Percentiles rank a stretch among this genome's conserved stretches.
phyloP scores from a whole-genome alignment of 2,113 vertebrate species.

The Falco punctatus region DNA sequence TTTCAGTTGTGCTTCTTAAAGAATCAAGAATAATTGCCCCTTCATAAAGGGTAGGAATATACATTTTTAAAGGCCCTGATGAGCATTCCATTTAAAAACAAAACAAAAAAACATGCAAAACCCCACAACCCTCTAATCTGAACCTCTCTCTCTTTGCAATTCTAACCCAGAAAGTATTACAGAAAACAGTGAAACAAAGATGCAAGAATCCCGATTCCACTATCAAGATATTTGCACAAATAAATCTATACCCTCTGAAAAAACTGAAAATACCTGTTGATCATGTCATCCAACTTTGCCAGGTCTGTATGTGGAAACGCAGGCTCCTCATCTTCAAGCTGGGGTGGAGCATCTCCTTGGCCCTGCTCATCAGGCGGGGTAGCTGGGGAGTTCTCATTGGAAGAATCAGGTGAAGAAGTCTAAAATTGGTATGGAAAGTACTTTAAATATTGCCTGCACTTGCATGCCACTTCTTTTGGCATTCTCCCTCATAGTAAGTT shows the following conservation, averaged over 20 bases:
- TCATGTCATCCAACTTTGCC: constrained; percentile 99
- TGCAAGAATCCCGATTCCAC: background rate
- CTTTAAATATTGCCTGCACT: background rate
- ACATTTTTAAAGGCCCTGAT: background rate
- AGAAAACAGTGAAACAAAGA: background rate
- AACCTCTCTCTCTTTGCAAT: background rate
- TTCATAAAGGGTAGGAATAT: background rate
- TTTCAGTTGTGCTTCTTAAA: background rate
- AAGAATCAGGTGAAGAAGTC: constrained; percentile 97
- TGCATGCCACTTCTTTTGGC: background rate
- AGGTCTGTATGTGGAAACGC: constrained; percentile 98
- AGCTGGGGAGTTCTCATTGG: constrained; percentile 98
- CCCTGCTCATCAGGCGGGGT: constrained; percentile 94
- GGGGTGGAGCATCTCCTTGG: constrained; percentile 89
- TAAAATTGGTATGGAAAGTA: constrained; percentile 66
- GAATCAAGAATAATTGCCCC: background rate
- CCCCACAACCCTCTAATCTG: background rate
- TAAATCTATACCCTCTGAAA: background rate
- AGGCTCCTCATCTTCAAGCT: constrained; percentile 98
- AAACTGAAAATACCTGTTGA: constrained; percentile 87
- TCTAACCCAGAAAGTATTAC: background rate
- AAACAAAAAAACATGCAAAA: background rate
- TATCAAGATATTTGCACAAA: background rate
- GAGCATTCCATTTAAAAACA: background rate
- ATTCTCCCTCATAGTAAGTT: background rate